Conservation (phyloP, 2,888 invertebrate species). For the Philhelius pedissequus region DNA sequence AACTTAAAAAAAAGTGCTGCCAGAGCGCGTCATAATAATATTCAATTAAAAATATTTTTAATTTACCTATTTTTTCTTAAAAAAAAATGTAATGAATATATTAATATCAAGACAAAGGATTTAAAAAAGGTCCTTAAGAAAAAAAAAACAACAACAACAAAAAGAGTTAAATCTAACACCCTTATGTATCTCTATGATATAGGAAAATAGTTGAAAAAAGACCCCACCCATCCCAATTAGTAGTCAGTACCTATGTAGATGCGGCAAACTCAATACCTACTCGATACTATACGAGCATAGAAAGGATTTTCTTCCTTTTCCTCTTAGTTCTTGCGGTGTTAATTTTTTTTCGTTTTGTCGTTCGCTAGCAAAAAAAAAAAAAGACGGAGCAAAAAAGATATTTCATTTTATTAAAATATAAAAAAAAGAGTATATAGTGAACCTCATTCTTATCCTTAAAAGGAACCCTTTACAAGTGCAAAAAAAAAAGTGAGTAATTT, state of each 20-base stretch:
- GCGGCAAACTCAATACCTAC: slow-evolving; percentile 50
- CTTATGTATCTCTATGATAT: neutral
- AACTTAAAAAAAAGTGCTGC: slow-evolving; percentile 34
- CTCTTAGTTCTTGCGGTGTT: slow-evolving; percentile 19
- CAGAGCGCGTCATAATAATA: slow-evolving; percentile 5
- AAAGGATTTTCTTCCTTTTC: slow-evolving; percentile 32
- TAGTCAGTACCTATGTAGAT: slow-evolving; percentile 40
- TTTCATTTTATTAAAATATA: slow-evolving; percentile 14
- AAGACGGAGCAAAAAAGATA: slow-evolving; percentile 1
- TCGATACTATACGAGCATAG: slow-evolving; percentile 17
- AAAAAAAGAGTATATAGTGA: slow-evolving; percentile 37
- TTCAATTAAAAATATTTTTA: neutral
- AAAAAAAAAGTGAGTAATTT: slow-evolving; percentile 56
- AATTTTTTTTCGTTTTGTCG: slow-evolving; percentile 24
- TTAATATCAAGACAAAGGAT: slow-evolving; percentile 15
- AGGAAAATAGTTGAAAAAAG: slow-evolving; percentile 15
- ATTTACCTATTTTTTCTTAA: neutral
- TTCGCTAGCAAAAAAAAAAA: neutral
- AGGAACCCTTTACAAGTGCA: slow-evolving; percentile 32
- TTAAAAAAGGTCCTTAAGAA: neutral
- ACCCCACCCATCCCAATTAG: slow-evolving; percentile 66
- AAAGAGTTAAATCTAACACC: neutral
- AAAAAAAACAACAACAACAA: neutral
- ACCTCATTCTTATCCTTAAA: slow-evolving; percentile 42
- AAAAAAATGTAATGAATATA: neutral